phyloP scores from a whole-genome alignment of 2,888 invertebrate genomes.

The Clostera curtula region DNA sequence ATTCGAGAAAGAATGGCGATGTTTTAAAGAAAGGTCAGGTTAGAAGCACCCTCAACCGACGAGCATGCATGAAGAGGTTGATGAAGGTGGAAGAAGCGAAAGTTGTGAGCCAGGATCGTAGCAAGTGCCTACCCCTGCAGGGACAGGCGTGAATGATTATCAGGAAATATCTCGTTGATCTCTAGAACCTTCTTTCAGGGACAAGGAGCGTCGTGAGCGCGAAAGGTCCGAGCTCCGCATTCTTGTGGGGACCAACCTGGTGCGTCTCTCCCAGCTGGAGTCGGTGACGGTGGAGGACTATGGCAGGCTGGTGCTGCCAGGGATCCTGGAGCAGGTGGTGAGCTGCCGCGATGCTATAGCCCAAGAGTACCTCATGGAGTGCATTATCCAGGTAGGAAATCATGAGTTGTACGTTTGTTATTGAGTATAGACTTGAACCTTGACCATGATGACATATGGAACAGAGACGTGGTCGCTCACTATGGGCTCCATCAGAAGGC shows the following conservation, averaged over 20 bases:
- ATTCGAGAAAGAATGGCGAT: too few relatives aligned
- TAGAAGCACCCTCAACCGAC: too few relatives aligned
- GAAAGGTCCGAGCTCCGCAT: constrained; percentile 96
- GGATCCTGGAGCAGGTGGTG: constrained; percentile 98
- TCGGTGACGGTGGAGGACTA: constrained; percentile 94
- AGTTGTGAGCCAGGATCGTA: too few relatives aligned
- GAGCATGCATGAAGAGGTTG: too few relatives aligned
- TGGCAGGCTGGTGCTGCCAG: constrained; percentile 92
- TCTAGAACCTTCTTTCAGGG: constrained; percentile 62
- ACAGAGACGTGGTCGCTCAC: too few relatives aligned
- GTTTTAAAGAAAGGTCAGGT: too few relatives aligned
- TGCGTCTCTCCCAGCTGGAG: constrained; percentile 96
- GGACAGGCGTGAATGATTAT: background rate
- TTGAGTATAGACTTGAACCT: too few relatives aligned
- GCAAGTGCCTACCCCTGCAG: background rate
- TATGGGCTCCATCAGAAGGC: too few relatives aligned
- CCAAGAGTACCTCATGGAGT: constrained; percentile 99
- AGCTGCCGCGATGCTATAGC: constrained; percentile 98
- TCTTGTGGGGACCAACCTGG: constrained; percentile 98
- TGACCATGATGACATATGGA: too few relatives aligned
- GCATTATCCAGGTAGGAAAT: constrained; percentile 95
- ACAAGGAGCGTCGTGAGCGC: constrained; percentile 89
- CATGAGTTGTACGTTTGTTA: too few relatives aligned
- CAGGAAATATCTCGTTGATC: background rate
- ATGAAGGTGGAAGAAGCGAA: too few relatives aligned